Evolutionary conservation across 2,113 vertebrate genomes (phyloP), one percentile per base, ranked within the genome.

Genomic region (Macquaria australasica): DNA sequence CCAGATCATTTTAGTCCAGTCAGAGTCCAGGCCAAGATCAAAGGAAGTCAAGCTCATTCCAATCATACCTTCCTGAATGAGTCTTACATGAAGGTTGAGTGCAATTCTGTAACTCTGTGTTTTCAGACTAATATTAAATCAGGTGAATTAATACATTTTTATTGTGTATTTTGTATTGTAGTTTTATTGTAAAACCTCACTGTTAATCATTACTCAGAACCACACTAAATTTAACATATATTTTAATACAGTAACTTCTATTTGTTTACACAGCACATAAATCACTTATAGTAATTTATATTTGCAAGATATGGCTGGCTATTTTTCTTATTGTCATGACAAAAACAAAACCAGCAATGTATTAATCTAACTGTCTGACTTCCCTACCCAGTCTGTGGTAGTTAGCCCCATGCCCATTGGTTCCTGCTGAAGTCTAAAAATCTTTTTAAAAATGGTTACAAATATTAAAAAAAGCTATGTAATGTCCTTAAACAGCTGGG

Each of bases 1-100:
- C 63, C 56, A 4, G 20, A 73, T 64, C n/a, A 34, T 41, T 25
- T 77, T 14, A 75, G 75, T 68, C 60, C 45, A 45, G 71, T 53
- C 20, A 10, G 50, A 58, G 67, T 58, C 56, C 14, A 43, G 55
- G 34, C 23, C 0, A 1, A 63, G 69, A 84, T 81, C 41, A 75
- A 68, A 87, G 63, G 15, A 3, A 58, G 82, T 28, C 14, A 9
- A 51, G 51, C 34, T 86, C 79, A 58, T 82, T 85, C 66, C 50
- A 7, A 6, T 85, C 84, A 77, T 79, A 37, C 70, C 23, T 60
- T 48, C 34, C 55, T 53, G 55, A 82, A 69, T 73, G 4, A 73
- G 9, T 60, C 43, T 7, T 0, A 28, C 23, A 20, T 25, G 43
- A 43, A 43, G 8, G 63, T 79, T 63, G 66, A 60, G 23, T 60